Evolutionary conservation across 2,113 vertebrate species (phyloP).

Genomic region (Meriones unguiculatus): DNA sequence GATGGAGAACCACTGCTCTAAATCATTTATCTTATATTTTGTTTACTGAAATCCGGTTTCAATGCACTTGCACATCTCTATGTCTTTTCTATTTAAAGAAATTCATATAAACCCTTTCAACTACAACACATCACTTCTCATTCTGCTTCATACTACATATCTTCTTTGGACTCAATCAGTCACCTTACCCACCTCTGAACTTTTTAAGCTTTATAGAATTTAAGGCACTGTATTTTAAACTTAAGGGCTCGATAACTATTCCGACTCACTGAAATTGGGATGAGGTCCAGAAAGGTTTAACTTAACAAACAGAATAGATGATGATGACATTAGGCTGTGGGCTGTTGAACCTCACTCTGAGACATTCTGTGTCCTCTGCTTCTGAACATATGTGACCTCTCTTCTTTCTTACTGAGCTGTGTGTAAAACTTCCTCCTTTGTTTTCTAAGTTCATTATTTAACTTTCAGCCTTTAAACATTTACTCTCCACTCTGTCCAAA

Average conservation of each 20-base stretch:
- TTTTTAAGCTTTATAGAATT: slow-evolving; percentile 50
- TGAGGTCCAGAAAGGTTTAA: background rate
- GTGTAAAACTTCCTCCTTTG: background rate
- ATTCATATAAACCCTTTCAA: slow-evolving; percentile 36
- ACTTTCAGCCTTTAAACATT: background rate
- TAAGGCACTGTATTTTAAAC: slow-evolving; percentile 19
- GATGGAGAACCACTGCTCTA: background rate
- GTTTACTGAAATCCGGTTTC: slow-evolving; percentile 29
- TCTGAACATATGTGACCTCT: background rate
- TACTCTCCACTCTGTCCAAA: slow-evolving; percentile 3
- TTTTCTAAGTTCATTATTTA: slow-evolving; percentile 1
- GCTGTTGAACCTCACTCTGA: background rate
- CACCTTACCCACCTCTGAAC: slow-evolving; percentile 46
- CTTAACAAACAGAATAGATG: background rate
- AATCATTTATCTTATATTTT: slow-evolving; percentile 41
- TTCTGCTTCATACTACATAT: background rate
- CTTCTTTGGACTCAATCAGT: slow-evolving; percentile 7
- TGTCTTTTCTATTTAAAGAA: slow-evolving; percentile 51
- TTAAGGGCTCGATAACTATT: background rate
- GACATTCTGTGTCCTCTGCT: background rate
- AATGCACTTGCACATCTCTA: slow-evolving; percentile 14
- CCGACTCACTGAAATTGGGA: background rate
- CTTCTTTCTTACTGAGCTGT: background rate
- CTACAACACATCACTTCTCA: background rate
- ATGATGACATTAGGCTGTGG: background rate